Evolutionary conservation across 2,797 vertebrate genomes (phyloP).

Genomic region (Melanogrammus aeglefinus): DNA sequence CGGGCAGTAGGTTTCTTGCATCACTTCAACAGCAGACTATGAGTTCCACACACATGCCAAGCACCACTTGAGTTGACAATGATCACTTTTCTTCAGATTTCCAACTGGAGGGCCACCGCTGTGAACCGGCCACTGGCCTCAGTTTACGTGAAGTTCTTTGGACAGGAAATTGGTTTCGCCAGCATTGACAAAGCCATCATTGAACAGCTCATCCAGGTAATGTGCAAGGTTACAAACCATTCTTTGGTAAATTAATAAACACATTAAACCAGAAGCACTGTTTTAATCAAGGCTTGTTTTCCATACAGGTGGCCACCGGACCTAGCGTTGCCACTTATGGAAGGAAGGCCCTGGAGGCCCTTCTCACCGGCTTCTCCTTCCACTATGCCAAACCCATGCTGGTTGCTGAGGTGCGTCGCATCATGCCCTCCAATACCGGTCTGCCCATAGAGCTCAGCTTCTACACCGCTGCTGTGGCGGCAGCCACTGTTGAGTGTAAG

Average conservation of each 20-base stretch:
- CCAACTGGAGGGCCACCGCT: conserved; percentile 74
- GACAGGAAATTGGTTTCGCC: conserved; percentile 77
- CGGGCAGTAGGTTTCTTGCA: conserved; percentile 66
- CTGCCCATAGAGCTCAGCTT: conserved; percentile 79
- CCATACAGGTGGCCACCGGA: conserved; percentile 57
- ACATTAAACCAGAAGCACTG: conserved; percentile 9
- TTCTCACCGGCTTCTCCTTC: conserved; percentile 60
- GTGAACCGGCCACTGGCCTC: conserved; percentile 67
- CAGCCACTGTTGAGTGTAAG: conserved; percentile 64
- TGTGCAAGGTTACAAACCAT: background rate
- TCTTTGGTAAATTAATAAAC: background rate
- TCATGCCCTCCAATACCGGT: conserved; percentile 74
- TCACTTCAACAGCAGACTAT: background rate
- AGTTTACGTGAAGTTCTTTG: conserved; percentile 75
- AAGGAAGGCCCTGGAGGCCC: conserved; percentile 45
- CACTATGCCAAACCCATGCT: conserved; percentile 72
- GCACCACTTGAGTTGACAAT: background rate
- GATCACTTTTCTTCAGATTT: conserved; percentile 62
- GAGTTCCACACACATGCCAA: background rate
- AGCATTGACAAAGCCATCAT: conserved; percentile 71
- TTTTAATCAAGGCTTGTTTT: background rate
- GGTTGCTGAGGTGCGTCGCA: conserved; percentile 70
- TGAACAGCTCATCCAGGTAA: conserved; percentile 72
- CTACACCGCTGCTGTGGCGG: conserved; percentile 70
- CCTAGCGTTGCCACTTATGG: conserved; percentile 37